Percentiles rank a stretch among this genome's conserved stretches.
phyloP scores from a whole-genome alignment of 2,888 invertebrate genomes.

The Griposia aprilina region DNA sequence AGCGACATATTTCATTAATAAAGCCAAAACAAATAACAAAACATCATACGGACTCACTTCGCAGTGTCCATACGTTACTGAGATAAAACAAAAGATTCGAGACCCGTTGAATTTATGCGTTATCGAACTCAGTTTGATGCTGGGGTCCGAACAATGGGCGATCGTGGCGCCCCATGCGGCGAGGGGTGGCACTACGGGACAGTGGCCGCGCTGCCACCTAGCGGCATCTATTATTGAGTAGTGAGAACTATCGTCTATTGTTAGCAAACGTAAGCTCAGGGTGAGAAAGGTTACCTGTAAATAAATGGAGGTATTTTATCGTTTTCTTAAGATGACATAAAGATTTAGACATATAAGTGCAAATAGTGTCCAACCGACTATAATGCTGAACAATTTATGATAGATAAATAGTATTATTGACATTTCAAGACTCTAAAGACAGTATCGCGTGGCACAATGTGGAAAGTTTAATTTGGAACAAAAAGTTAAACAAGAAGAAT shows the following conservation, averaged over 20 bases:
- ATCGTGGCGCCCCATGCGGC: slow-evolving; percentile 90
- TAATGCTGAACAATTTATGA: slow-evolving; percentile 56
- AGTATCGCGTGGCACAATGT: slow-evolving; percentile 32
- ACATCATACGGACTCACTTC: slow-evolving; percentile 89
- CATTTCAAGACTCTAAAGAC: slow-evolving; percentile 38
- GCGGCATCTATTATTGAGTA: slow-evolving; percentile 88
- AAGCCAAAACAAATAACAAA: slow-evolving; percentile 88
- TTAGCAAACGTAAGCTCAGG: slow-evolving; percentile 63
- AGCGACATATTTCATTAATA: slow-evolving; percentile 91
- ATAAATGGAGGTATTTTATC: slow-evolving; percentile 74
- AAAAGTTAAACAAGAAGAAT: slow-evolving; percentile 84
- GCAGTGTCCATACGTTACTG: slow-evolving; percentile 90
- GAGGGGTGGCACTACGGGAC: slow-evolving; percentile 77
- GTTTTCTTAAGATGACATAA: slow-evolving; percentile 69
- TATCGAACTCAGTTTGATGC: slow-evolving; percentile 88
- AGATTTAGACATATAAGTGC: slow-evolving; percentile 69
- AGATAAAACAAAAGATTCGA: slow-evolving; percentile 90
- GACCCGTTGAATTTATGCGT: slow-evolving; percentile 88
- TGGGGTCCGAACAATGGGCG: slow-evolving; percentile 86
- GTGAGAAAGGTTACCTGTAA: slow-evolving; percentile 73
- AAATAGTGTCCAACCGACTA: slow-evolving; percentile 50
- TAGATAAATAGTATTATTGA: slow-evolving; percentile 46
- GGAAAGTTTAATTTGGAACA: slow-evolving; percentile 75
- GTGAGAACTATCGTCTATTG: slow-evolving; percentile 73
- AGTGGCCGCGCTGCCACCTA: slow-evolving; percentile 67